phyloP scores from a whole-genome alignment of 1,140 invertebrate species.

The Drosophila trapezifrons region DNA sequence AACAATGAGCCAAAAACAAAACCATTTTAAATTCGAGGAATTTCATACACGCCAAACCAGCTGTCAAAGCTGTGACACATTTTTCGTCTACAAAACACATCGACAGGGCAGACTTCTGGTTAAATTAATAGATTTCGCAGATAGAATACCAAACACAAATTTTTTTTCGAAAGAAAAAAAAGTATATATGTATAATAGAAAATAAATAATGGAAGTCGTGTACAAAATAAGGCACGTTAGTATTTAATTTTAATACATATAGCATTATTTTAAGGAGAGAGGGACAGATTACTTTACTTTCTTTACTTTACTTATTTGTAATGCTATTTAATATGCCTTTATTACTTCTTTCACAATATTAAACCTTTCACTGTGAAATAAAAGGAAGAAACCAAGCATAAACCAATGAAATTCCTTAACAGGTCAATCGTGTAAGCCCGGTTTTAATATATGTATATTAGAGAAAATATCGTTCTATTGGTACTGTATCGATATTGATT shows the following conservation, averaged over 20 bases:
- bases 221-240: neutral
- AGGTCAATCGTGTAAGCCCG: too few relatives aligned
- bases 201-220: neutral
- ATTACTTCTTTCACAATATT: too few relatives aligned
- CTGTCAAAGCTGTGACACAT: slow-evolving; percentile 9
- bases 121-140: slow-evolving; percentile 9
- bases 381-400: too few relatives aligned
- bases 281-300: neutral
- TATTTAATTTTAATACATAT: neutral
- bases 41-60: neutral
- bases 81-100: slow-evolving; percentile 45
- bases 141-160: neutral
- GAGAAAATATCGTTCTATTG: too few relatives aligned
- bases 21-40: slow-evolving; percentile 7
- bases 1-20: neutral
- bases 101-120: neutral
- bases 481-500: too few relatives aligned
- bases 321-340: too few relatives aligned
- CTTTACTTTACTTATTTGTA: too few relatives aligned
- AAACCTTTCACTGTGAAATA: neutral
- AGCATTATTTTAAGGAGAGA: neutral
- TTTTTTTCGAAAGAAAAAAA: too few relatives aligned
- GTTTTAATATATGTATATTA: too few relatives aligned
- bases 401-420: too few relatives aligned
- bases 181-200: neutral